Evolutionary conservation across 37 sponge, comb jelly and placozoan species (phyloP), one percentile per base, ranked within the genome.

Genomic region (Halisarca cf. caerulea): DNA sequence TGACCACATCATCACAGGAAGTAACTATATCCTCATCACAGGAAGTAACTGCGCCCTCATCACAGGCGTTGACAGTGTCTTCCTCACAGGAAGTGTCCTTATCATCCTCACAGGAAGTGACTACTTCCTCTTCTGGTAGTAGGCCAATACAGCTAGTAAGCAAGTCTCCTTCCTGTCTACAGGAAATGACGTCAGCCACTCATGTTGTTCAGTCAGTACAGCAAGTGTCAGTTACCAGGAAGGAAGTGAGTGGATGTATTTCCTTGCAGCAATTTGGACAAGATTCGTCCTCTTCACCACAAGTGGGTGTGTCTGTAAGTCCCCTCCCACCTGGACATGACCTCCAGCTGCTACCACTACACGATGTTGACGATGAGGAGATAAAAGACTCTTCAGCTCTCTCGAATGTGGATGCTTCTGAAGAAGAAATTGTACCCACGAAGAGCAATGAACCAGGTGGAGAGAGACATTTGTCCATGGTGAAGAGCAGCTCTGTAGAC

Each of bases 21-120:
- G 28, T 6, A 3, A n/a, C 4, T 0, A 27, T 27, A 34, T 27
- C 69, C n/a, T 68, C 34, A 68, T 68, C 4, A 34, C 69, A 68
- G 35, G 69, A 68, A 68, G 35, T 68, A 34, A 4, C 69, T 27
- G 11, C 6, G 9, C 4, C 69, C 3, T 3, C 7, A 0, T 68
- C 33, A 25, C 69, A 68, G 69, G 60, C 25, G 8, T 59, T n/a
- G n/a, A n/a, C n/a, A n/a, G n/a, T n/a, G n/a, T n/a, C 71, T 15
- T 34, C 32, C 71, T 74, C 77, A n/a, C 77, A 74, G 45, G 77
- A 43, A 43, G 77, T 44, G 23, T 40, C 23, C 15, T 5, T 20
- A 2, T 74, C 77, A 2, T 15, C 21, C 45, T 74, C 77, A 74
- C 77, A 74, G 77, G 77, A 74, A 74, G 41, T 74, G 6, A 47